Evolutionary conservation across 1,140 invertebrate species (phyloP), one percentile per base, ranked within the genome.

Genomic region (Nilaparvata lugens): DNA sequence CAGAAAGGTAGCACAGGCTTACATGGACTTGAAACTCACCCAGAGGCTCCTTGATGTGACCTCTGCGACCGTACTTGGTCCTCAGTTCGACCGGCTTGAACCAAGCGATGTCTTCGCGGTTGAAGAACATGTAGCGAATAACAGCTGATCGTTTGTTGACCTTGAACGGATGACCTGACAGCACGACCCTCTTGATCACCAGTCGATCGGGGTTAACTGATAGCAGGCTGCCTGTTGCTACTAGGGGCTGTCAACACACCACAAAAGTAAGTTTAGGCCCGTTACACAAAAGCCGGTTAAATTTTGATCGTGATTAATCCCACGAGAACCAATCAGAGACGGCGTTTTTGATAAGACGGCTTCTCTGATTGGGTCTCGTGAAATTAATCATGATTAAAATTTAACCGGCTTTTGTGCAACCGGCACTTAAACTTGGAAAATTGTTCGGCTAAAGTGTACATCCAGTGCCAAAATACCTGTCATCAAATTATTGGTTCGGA

Each of bases 81-180:
- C 85, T 81, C 54, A 99, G 77, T 76, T 95, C 91, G 25, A 98
- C 85, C 6, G 94, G 93, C 72, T 96, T 98, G 71, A 98, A 99
- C 85, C 95, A 99, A 31, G 86, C 72, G 21, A 99, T 93, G 74
- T 99, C 97, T 67, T 98, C 95, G 72, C 90, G 84, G 74, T 96
- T 93, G 76, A 95, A 98, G 76, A 99, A 99, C 96, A 99, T 98
- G 71, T 96, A 98, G 65, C 97, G 78, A 51, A 98, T 83, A 1
- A 95, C 89, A 9, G 93, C 93, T 18, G 87, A 88, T 67, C 79
- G 78, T 68, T 88, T 88, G 65, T 89, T 77, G 43, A 91, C 89
- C 81, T 97, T 98, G 68, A 91, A 95, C 1, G 95, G 93, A 81
- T 98, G 91, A 18, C 97, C 97, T 75, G 83, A 87, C 1, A 99